Evolutionary conservation across 2,797 vertebrate genomes (phyloP).

Genomic region (Anabas testudineus): DNA sequence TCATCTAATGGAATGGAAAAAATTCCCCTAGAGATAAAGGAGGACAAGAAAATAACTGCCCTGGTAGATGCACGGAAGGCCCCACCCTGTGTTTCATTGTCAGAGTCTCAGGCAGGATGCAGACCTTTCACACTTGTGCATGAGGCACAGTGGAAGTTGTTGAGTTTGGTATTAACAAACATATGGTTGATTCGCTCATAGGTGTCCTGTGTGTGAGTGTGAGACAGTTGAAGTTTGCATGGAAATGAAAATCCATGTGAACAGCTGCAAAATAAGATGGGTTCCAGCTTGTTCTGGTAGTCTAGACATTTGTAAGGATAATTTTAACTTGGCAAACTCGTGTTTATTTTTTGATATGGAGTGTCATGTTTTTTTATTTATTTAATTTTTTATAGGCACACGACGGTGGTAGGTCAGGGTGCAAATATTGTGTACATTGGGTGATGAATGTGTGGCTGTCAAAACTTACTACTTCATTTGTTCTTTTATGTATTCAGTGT

Average conservation of each 20-base stretch:
- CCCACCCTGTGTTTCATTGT: constrained; percentile 65
- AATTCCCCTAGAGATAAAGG: constrained; percentile 24
- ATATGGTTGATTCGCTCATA: constrained; percentile 42
- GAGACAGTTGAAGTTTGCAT: not conserved
- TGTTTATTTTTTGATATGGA: not conserved
- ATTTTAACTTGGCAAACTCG: not conserved
- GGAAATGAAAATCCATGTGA: not conserved
- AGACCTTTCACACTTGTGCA: constrained; percentile 70
- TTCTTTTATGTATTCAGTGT: constrained; percentile 32
- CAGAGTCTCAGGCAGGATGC: constrained; percentile 62
- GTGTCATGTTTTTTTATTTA: no score
- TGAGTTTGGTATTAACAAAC: constrained; percentile 54
- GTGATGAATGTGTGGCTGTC: not conserved
- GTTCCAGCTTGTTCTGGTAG: not conserved
- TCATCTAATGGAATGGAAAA: constrained; percentile 22
- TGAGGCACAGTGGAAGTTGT: constrained; percentile 66
- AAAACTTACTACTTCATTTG: constrained; percentile 11
- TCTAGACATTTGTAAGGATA: not conserved
- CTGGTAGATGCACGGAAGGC: constrained; percentile 32
- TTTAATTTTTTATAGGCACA: not conserved
- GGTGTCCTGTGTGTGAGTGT: constrained; percentile 23
- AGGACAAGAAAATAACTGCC: constrained; percentile 31
- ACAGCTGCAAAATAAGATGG: not conserved
- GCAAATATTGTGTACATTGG: not conserved
- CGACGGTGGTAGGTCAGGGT: not conserved